phyloP scores from a whole-genome alignment of 2,888 invertebrate genomes.

The Cremastinae sp. region DNA sequence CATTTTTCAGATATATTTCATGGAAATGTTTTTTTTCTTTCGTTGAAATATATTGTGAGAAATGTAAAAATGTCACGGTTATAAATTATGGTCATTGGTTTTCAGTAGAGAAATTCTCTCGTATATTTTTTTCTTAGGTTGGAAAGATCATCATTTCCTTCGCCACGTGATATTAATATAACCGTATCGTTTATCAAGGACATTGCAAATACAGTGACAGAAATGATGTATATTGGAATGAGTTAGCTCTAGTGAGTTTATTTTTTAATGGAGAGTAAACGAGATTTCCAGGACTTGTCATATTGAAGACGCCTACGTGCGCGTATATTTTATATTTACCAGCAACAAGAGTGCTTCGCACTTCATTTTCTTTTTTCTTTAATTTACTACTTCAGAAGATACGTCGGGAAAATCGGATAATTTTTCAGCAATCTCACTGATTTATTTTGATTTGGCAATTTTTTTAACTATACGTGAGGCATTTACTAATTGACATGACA shows the following conservation, averaged over 20 bases:
- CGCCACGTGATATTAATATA: conserved; percentile 51
- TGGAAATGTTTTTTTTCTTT: background rate
- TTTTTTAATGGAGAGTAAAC: conserved; percentile 62
- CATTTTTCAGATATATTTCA: background rate
- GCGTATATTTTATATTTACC: background rate
- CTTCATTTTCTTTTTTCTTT: too few species aligned
- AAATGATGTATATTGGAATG: conserved; percentile 73
- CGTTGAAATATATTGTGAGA: background rate
- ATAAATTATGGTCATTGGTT: too few species aligned
- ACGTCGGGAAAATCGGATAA: too few species aligned
- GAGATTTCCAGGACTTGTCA: conserved; percentile 69
- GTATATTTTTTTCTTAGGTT: background rate
- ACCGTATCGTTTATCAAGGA: conserved; percentile 75
- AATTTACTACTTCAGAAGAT: too few species aligned
- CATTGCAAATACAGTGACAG: conserved; percentile 70
- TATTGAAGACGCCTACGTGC: conserved; percentile 74
- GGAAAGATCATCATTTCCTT: conserved; percentile 25
- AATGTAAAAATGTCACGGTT: background rate
- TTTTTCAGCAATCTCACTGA: too few species aligned
- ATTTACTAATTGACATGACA: too few species aligned
- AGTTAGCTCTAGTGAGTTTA: conserved; percentile 67
- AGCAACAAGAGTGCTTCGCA: too few species aligned
- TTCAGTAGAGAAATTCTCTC: background rate
- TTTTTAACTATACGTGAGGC: too few species aligned
- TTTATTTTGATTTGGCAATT: too few species aligned